These are phyloP conservation scores for Papilio xuthus DNA, from an alignment of 1,140 invertebrate species.

Conservation along the genomic window DNA sequence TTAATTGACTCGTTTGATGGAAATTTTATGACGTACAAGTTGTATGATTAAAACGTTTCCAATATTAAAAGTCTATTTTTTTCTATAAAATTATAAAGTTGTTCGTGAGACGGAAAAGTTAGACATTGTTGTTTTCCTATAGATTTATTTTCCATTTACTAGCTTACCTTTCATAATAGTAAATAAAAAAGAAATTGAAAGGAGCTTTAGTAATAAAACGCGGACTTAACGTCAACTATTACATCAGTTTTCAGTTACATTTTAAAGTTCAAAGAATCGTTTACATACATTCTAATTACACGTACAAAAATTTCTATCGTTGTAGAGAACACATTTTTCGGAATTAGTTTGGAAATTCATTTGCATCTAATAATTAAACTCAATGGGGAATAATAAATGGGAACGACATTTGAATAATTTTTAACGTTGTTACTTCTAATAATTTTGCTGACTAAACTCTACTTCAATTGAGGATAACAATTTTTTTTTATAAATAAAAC, in stretches of 20 bases:
- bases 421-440: no score
- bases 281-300: no score
- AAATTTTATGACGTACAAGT: slow-evolving; percentile 29
- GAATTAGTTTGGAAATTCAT: no score
- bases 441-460: not conserved
- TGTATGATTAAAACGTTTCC: not conserved
- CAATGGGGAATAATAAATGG: no score
- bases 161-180: not conserved
- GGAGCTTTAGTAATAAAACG: not conserved
- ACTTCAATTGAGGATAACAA: not conserved
- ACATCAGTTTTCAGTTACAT: no score
- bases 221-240: not conserved
- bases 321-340: no score
- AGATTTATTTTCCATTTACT: slow-evolving; percentile 2
- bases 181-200: not conserved
- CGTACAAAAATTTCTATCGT: no score
- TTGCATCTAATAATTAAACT: no score
- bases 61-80: not conserved
- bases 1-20: slow-evolving; percentile 29
- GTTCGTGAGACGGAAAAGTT: not conserved
- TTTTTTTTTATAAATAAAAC: not conserved
- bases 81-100: slow-evolving; percentile 18
- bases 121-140: not conserved
- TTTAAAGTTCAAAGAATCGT: no score
- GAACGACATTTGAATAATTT: no score